Conservation (phyloP, 1,140 invertebrate genomes). For the Pararge aegeria region DNA sequence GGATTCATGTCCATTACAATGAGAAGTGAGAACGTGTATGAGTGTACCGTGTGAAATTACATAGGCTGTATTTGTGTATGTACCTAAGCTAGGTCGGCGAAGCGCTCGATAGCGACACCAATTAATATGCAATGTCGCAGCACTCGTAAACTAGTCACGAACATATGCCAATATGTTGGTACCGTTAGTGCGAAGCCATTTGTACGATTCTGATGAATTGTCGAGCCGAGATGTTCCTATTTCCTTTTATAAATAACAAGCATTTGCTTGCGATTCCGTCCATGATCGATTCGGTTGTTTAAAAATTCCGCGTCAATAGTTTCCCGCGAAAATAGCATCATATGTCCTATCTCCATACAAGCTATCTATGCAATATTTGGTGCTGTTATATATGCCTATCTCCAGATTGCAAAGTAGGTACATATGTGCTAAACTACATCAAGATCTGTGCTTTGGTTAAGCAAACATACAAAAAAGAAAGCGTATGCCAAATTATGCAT, state of each 20-base stretch:
- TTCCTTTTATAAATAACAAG: slow-evolving; percentile 4
- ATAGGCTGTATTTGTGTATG: slow-evolving; percentile 30
- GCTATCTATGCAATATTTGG: too few relatives aligned
- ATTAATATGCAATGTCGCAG: slow-evolving; percentile 77
- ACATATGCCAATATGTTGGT: slow-evolving; percentile 73
- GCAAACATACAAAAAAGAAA: too few relatives aligned
- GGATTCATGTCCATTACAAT: too few relatives aligned
- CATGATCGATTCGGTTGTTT: too few relatives aligned
- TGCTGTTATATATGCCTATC: too few relatives aligned
- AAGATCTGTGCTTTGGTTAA: too few relatives aligned
- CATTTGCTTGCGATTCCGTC: too few relatives aligned
- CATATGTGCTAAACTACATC: too few relatives aligned
- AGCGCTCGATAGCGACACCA: slow-evolving; percentile 71
- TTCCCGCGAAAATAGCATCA: too few relatives aligned
- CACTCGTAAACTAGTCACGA: slow-evolving; percentile 77
- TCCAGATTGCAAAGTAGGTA: too few relatives aligned
- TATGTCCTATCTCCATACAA: not conserved
- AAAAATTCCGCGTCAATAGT: too few relatives aligned
- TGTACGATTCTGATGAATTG: slow-evolving; percentile 57
- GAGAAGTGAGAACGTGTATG: not conserved
- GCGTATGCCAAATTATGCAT: too few relatives aligned
- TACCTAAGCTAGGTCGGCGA: slow-evolving; percentile 62
- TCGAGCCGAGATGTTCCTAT: not conserved
- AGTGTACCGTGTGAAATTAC: slow-evolving; percentile 20
- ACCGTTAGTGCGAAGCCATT: slow-evolving; percentile 65